Conservation (phyloP, 2,888 invertebrate species). For the Polymixis flavicincta region DNA sequence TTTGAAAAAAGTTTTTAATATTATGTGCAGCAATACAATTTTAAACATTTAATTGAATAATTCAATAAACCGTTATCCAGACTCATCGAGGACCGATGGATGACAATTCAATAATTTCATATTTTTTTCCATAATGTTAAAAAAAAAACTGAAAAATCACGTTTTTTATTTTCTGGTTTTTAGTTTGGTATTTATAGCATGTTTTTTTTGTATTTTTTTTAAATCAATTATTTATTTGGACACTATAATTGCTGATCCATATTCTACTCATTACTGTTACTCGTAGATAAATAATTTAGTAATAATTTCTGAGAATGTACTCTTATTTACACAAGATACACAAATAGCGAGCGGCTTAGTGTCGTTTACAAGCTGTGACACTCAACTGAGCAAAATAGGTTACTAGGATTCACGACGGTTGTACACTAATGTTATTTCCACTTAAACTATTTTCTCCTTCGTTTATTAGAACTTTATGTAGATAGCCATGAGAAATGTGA, state of each 20-base stretch:
- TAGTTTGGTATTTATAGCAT: too few species aligned
- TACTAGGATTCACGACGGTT: constrained; percentile 22
- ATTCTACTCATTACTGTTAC: neutral
- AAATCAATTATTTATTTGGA: too few species aligned
- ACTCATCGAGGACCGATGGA: too few species aligned
- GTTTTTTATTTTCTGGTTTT: too few species aligned
- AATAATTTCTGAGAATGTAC: constrained; percentile 32
- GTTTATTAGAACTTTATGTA: neutral
- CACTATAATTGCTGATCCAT: too few species aligned
- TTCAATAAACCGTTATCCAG: neutral
- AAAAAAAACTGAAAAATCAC: too few species aligned
- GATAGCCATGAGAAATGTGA: neutral
- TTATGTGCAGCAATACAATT: constrained; percentile 13
- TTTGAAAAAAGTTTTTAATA: too few species aligned
- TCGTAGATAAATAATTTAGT: constrained; percentile 18
- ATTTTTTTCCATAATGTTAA: too few species aligned
- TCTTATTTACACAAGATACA: constrained; percentile 30
- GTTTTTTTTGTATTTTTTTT: too few species aligned
- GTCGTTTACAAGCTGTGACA: constrained; percentile 52
- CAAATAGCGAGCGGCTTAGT: constrained; percentile 35
- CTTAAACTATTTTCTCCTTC: constrained; percentile 1
- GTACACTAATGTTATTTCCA: constrained; percentile 30
- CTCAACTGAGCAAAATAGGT: constrained; percentile 46
- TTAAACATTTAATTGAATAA: neutral
- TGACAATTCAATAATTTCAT: too few species aligned